These are phyloP conservation scores for Spilarctia lutea DNA, from an alignment of 2,888 invertebrate species.

Conservation along the genomic window DNA sequence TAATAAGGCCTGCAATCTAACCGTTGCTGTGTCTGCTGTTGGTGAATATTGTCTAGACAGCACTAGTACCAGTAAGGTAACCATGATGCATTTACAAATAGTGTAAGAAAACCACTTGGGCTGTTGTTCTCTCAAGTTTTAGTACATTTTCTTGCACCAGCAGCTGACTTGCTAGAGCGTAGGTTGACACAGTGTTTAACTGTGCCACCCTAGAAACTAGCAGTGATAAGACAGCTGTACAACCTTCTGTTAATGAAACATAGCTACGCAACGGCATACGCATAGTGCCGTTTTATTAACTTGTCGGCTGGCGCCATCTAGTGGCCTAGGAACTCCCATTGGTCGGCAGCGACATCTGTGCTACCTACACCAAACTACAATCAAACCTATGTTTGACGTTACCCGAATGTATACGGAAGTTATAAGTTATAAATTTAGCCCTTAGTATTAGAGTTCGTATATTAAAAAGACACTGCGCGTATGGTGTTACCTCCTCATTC, in stretches of 20 bases:
- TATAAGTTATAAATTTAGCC: neutral
- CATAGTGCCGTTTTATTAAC: slow-evolving; percentile 19
- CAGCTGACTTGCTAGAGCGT: slow-evolving; percentile 21
- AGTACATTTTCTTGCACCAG: slow-evolving; percentile 35
- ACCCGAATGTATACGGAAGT: neutral
- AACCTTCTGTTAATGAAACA: slow-evolving; percentile 38
- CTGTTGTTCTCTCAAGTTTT: neutral
- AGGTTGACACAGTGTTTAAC: slow-evolving; percentile 12
- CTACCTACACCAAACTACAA: slow-evolving; percentile 14
- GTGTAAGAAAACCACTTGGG: neutral
- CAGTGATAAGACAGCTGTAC: slow-evolving; percentile 59
- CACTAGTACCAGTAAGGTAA: neutral
- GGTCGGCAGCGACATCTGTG: slow-evolving; percentile 26
- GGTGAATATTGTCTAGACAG: slow-evolving; percentile 26
- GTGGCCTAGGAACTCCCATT: slow-evolving; percentile 14
- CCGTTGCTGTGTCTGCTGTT: slow-evolving; percentile 27
- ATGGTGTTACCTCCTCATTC: slow-evolving; percentile 18
- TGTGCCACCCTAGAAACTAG: slow-evolving; percentile 44
- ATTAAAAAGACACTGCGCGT: slow-evolving; percentile 27
- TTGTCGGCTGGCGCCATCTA: slow-evolving; percentile 33
- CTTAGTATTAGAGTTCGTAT: slow-evolving; percentile 14
- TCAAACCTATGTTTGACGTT: neutral
- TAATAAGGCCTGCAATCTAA: slow-evolving; percentile 42
- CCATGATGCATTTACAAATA: neutral
- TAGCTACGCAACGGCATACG: slow-evolving; percentile 28